phyloP scores from a whole-genome alignment of 2,113 vertebrate genomes.

The Strigops habroptila region DNA sequence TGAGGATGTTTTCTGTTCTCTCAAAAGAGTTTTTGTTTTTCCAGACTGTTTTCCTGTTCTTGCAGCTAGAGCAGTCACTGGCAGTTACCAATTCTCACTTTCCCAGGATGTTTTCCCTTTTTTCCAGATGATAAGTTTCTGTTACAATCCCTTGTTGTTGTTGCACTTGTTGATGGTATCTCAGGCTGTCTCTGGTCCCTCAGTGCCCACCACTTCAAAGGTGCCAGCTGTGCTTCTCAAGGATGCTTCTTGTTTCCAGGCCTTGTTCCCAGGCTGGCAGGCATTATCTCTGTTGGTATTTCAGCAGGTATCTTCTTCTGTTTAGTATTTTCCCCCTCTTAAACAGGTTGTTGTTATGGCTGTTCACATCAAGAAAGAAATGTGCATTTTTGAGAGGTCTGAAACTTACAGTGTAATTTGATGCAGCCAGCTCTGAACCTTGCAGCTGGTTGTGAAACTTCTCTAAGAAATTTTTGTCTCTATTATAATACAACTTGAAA shows the following conservation, averaged over 20 bases:
- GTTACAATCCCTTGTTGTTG: background rate
- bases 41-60: background rate
- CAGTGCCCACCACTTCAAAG: background rate
- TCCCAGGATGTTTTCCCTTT: background rate
- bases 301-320: background rate
- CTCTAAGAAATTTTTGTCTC: background rate
- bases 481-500: background rate
- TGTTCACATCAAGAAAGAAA: background rate
- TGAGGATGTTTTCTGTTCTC: background rate
- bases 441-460: background rate
- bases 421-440: background rate
- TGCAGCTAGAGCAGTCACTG: background rate
- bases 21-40: background rate
- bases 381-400: background rate
- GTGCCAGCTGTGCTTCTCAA: background rate
- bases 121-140: background rate
- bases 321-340: background rate
- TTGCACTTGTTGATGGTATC: background rate
- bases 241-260: background rate
- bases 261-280: background rate
- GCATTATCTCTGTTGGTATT: background rate
- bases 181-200: background rate
- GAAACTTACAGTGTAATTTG: background rate
- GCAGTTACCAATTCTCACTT: background rate
- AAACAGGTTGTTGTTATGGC: background rate